Conservation (phyloP, 2,888 invertebrate genomes). For the Spodoptera picta region DNA sequence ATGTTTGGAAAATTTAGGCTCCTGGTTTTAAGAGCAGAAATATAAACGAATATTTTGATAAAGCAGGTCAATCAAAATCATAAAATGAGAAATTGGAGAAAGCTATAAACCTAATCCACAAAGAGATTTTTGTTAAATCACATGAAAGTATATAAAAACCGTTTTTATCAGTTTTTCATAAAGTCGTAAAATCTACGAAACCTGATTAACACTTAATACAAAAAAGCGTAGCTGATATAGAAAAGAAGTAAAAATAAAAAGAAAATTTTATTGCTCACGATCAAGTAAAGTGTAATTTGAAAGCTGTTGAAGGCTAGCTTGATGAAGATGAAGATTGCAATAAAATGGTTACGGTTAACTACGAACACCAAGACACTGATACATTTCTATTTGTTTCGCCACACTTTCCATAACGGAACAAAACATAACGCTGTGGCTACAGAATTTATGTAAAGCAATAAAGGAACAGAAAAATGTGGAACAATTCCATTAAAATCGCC, state of each 20-base stretch:
- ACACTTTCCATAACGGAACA: slow-evolving; percentile 48
- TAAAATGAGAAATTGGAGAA: slow-evolving; percentile 6
- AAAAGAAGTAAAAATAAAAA: slow-evolving; percentile 24
- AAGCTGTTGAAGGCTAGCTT: slow-evolving; percentile 28
- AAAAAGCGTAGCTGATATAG: slow-evolving; percentile 24
- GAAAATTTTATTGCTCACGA: slow-evolving; percentile 13
- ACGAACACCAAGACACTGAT: slow-evolving; percentile 26
- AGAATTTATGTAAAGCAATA: slow-evolving; percentile 41
- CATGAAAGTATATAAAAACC: slow-evolving; percentile 9
- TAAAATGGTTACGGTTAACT: slow-evolving; percentile 30
- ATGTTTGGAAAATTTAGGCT: too few species aligned
- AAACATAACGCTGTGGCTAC: slow-evolving; percentile 33
- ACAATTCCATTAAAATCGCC: slow-evolving; percentile 23
- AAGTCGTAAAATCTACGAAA: slow-evolving; percentile 16
- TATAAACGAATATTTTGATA: too few species aligned
- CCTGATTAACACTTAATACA: slow-evolving; percentile 18
- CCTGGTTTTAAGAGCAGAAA: too few species aligned
- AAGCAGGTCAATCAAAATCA: too few species aligned
- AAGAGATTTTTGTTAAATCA: slow-evolving; percentile 9
- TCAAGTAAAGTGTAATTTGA: slow-evolving; percentile 32
- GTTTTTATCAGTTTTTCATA: slow-evolving; percentile 16
- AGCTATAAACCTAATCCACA: slow-evolving; percentile 10
- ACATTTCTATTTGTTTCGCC: slow-evolving; percentile 40
- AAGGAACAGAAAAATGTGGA: slow-evolving; percentile 37
- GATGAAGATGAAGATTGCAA: slow-evolving; percentile 34